phyloP scores from a whole-genome alignment of 2,888 invertebrate species.

The Tubulanus polymorphus region DNA sequence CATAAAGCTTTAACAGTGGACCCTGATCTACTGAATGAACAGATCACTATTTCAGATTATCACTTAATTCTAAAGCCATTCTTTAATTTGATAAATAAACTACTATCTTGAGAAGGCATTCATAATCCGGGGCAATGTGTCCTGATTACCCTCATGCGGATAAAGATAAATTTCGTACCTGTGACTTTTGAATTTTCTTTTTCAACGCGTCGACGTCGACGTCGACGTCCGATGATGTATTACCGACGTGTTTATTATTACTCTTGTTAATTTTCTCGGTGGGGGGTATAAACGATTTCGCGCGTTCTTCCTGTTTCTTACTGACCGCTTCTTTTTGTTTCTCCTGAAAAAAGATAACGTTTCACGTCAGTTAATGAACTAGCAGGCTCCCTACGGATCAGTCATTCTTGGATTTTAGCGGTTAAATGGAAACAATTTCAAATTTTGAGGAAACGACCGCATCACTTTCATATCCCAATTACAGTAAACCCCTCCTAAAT shows the following conservation, averaged over 20 bases:
- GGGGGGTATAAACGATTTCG: conserved; percentile 75
- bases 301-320: conserved; percentile 69
- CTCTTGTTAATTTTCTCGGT: conserved; percentile 24
- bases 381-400: no score
- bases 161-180: conserved; percentile 21
- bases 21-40: no score
- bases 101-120: no score
- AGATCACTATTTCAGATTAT: no score
- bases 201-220: conserved; percentile 28
- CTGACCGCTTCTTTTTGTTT: conserved; percentile 58
- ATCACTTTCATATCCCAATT: no score
- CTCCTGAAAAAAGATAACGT: conserved; percentile 22
- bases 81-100: no score
- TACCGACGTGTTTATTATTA: conserved; percentile 25
- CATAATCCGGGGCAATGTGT: no score
- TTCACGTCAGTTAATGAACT: neutral
- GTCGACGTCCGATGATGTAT: conserved; percentile 10
- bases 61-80: no score
- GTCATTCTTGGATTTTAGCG: no score
- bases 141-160: no score
- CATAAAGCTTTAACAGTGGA: no score
- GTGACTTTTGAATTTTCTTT: conserved; percentile 27
- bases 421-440: neutral
- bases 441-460: neutral
- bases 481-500: no score